phyloP scores from a whole-genome alignment of 2,888 invertebrate species.

The Entomobrya multifasciata region DNA sequence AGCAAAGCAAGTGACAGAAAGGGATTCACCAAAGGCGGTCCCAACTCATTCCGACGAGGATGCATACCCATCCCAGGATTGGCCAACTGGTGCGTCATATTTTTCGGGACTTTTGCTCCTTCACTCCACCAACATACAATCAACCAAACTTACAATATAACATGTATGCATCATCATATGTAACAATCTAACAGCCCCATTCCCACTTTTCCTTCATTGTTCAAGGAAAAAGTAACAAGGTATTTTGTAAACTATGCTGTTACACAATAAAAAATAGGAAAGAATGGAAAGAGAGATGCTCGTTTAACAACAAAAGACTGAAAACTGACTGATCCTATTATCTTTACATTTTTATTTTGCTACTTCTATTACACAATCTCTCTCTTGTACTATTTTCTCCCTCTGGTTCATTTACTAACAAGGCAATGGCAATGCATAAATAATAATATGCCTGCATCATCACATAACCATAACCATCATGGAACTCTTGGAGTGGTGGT shows the following conservation, averaged over 20 bases:
- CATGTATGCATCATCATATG: neutral
- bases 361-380: constrained; percentile 32
- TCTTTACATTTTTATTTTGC: constrained; percentile 23
- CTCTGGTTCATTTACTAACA: neutral
- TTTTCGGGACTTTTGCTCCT: constrained; percentile 68
- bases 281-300: constrained; percentile 30
- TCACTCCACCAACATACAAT: constrained; percentile 35
- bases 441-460: too few relatives aligned
- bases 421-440: neutral
- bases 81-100: constrained; percentile 40
- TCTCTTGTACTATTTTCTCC: neutral
- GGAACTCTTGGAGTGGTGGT: too few relatives aligned
- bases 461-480: too few relatives aligned
- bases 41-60: constrained; percentile 59
- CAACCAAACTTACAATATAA: neutral
- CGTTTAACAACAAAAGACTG: constrained; percentile 29
- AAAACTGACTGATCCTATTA: constrained; percentile 48
- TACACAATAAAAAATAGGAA: neutral
- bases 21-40: constrained; percentile 62
- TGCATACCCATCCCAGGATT: constrained; percentile 42
- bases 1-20: constrained; percentile 43
- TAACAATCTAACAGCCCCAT: neutral
- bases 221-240: neutral
- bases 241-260: neutral
- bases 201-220: neutral